These are phyloP conservation scores for Stichodactyla helianthus DNA, from an alignment of 64 coral and sea anemone genomes.

Conservation along the genomic window DNA sequence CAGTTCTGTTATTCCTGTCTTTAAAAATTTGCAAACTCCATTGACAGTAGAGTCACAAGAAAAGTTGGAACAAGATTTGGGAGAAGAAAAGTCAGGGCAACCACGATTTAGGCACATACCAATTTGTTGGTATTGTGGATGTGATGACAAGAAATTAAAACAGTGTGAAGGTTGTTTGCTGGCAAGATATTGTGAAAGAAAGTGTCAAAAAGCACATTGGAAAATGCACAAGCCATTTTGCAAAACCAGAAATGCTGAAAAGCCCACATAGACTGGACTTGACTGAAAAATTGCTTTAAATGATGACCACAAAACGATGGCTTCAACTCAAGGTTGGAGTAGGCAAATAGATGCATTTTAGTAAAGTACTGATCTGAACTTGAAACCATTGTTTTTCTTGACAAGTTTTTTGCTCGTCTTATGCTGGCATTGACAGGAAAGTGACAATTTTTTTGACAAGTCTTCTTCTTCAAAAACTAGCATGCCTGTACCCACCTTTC, in stretches of 20 bases:
- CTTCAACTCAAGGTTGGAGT: too few species aligned
- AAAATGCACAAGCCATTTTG: constrained; percentile 42
- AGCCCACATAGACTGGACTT: neutral
- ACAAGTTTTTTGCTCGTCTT: too few species aligned
- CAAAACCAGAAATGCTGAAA: neutral
- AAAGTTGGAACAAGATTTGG: neutral
- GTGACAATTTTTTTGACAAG: too few species aligned
- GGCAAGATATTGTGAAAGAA: constrained; percentile 37
- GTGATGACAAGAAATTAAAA: neutral
- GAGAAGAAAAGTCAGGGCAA: neutral
- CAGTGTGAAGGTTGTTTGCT: constrained; percentile 33
- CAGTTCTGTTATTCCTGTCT: neutral
- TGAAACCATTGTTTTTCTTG: too few species aligned
- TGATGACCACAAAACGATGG: too few species aligned
- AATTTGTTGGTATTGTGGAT: constrained; percentile 3
- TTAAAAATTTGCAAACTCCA: neutral
- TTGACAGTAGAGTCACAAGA: neutral
- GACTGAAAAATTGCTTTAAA: neutral
- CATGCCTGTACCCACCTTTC: too few species aligned
- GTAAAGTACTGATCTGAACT: too few species aligned
- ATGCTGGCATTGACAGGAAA: too few species aligned
- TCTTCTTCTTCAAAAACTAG: too few species aligned
- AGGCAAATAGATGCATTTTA: too few species aligned
- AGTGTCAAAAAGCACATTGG: constrained; percentile 54
- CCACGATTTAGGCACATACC: neutral